Evolutionary conservation across 2,797 vertebrate species (phyloP), one percentile per base, ranked within the genome.

Genomic region (Microtus agrestis): DNA sequence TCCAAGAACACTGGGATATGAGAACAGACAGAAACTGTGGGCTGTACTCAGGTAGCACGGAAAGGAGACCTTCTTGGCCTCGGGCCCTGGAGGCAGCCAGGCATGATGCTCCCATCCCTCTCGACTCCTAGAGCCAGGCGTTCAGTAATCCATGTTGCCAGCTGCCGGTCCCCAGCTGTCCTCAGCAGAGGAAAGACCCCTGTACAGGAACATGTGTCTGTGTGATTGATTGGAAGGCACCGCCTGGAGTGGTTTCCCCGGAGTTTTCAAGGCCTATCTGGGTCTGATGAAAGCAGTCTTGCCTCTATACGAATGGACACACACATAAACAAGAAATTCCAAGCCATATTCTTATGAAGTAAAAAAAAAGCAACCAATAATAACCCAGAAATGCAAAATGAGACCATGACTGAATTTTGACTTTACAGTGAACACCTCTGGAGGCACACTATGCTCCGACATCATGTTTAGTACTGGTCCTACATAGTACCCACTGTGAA

Each of bases 301-400:
- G 80, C 4, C 37, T 59, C 25, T 81, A 29, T 25, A 17, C 10
- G 14, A 40, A 61, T 6, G 14, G 8, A 7, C 8, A 43, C 7
- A 2, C 34, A 56, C 8, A 5, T 11, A 13, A 17, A 21, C 29
- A 40, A 81, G n/a, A 40, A 37, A 43, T 82, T 19, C 37, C 37
- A 82, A 46, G 29, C 21, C 34, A 23, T 5, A 21, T 86, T 84
- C 46, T 74, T 48, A 40, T 19, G n/a, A 74, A 80, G 69, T 82
- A 5, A n/a, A 82, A 81, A 82, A 81, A 80, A 90, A 84, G 74
- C 61, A 31, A 48, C n/a, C 78, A 71, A 48, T 74, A 84, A 82
- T 40, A 79, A 9, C 13, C 85, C 27, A 87, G 25, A 73, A 61
- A 54, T 14, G 17, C 79, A 94, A 79, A 87, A 51, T 61, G 59